Base-by-base conservation (phyloP, 53 echinoderm and acorn worm genomes). In the Apostichopus leukothele region DNA sequence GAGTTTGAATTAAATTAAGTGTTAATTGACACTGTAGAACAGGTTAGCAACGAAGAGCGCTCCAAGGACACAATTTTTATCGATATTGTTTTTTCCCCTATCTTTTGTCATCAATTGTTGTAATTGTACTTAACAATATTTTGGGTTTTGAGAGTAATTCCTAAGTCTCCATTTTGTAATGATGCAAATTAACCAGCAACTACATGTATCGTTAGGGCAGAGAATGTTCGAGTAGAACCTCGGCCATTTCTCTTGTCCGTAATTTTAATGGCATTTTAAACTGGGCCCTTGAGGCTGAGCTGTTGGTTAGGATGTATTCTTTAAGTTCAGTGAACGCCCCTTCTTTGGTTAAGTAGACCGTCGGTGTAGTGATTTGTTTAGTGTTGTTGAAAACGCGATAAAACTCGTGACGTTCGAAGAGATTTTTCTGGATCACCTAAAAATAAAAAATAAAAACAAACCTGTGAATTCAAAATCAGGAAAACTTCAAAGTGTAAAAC, bases 201-300 rank as follows among this genome's bases (percentile, higher is more conserved):
- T 1, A n/a, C 71, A 71, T 19, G 6, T 5, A 3, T 71, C 5
- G 20, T 18, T 71, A 19, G 3, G 71, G 6, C 71, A 71, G 6
- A n/a, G 20, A 19, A 71, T 71, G 13, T 4, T 71, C 71, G 71
- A 71, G 71, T 1, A 71, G 71, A 71, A 71, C 71, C 71, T 71
- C 71, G 5, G 71, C 71, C 71, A 71, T 71, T 19, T 19, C 71
- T n/a, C n/a, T 19, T 71, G 18, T 71, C 3, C 71, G 71, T 19
- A 71, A 16, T 71, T 71, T 71, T 18, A 71, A n/a, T 71, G 71
- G 71, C 71, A 71, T 71, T 19, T 71, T 71, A 71, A 71, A 71
- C 20, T 71, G 71, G 6, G 71, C 18, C 71, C 71, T 71, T 13
- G 71, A 71, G 18, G 71, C 20, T 18, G 71, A n/a, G 71, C 71